phyloP scores from a whole-genome alignment of 1,140 invertebrate genomes.

The Mactra quadrangularis region DNA sequence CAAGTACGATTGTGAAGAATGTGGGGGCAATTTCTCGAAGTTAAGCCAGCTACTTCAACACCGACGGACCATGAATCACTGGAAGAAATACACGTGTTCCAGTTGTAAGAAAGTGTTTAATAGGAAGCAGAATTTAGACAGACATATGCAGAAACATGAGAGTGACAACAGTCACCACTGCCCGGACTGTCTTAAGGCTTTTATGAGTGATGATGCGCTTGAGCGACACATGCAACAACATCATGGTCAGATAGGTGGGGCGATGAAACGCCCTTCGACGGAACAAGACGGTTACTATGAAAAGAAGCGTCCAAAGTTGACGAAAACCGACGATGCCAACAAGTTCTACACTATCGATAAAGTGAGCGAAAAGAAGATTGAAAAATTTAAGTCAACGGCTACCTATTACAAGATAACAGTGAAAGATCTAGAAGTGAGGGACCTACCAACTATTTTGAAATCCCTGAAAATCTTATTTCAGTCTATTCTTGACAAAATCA shows the following conservation, averaged over 20 bases:
- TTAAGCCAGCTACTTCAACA: slow-evolving; percentile 37
- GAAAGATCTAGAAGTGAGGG: slow-evolving; percentile 15
- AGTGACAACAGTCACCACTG: slow-evolving; percentile 22
- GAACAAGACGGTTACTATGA: too few species aligned
- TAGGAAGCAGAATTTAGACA: slow-evolving; percentile 34
- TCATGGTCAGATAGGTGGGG: background rate
- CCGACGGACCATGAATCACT: slow-evolving; percentile 23
- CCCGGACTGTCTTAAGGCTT: too few species aligned
- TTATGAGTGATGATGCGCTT: slow-evolving; percentile 12
- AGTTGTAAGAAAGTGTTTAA: slow-evolving; percentile 38
- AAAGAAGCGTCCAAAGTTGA: background rate
- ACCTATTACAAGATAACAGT: slow-evolving; percentile 29
- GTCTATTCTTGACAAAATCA: background rate
- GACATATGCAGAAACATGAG: slow-evolving; percentile 16
- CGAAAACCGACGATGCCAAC: background rate
- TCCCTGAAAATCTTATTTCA: slow-evolving; percentile 13
- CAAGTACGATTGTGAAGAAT: slow-evolving; percentile 26
- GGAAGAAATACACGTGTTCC: slow-evolving; percentile 7
- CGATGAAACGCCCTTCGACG: background rate
- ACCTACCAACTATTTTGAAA: slow-evolving; percentile 20
- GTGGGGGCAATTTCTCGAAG: background rate
- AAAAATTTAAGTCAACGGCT: slow-evolving; percentile 27
- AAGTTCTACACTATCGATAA: background rate
- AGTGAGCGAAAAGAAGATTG: slow-evolving; percentile 18
- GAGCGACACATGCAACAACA: slow-evolving; percentile 4